phyloP scores from a whole-genome alignment of 1,140 invertebrate species.

The Pristionchus pacificus region DNA sequence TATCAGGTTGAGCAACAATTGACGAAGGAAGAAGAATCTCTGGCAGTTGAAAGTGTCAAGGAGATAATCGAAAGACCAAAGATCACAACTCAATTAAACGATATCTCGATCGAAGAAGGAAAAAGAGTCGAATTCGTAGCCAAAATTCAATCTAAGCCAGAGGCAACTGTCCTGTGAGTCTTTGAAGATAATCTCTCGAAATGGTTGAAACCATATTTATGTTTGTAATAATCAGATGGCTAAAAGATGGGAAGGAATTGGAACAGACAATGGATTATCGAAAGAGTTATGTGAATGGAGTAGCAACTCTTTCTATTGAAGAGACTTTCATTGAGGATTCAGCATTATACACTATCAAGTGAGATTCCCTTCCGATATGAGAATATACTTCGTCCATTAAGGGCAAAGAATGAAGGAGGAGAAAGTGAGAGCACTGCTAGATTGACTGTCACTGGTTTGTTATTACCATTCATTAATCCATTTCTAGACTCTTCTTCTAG shows the following conservation, averaged over 20 bases:
- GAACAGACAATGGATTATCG: constrained; percentile 69
- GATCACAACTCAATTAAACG: constrained; percentile 25
- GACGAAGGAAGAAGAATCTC: not conserved
- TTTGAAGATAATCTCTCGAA: not conserved
- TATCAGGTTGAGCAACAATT: not conserved
- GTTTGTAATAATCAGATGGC: constrained; percentile 66
- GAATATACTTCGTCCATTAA: too few relatives aligned
- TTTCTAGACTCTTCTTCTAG: not conserved
- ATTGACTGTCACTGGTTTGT: constrained; percentile 71
- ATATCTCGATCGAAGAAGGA: constrained; percentile 39
- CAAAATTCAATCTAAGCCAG: constrained; percentile 70
- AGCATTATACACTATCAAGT: constrained; percentile 70
- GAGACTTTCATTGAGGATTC: constrained; percentile 79
- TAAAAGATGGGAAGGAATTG: constrained; percentile 77
- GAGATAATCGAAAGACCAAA: constrained; percentile 19
- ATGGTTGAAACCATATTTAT: not conserved
- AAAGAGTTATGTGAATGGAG: constrained; percentile 63
- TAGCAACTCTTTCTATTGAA: constrained; percentile 70
- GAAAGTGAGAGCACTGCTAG: constrained; percentile 70
- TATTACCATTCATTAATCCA: not conserved
- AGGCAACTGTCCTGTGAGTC: constrained; percentile 66
- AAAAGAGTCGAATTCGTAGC: constrained; percentile 41
- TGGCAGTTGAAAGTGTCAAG: not conserved
- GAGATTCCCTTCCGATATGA: too few relatives aligned
- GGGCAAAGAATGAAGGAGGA: constrained; percentile 70